A percentile compares a stretch with the other conserved stretches of the same genome.
These are phyloP conservation scores for Caradrina kadenii DNA, from an alignment of 2,888 invertebrate species.

Conservation along the genomic window DNA sequence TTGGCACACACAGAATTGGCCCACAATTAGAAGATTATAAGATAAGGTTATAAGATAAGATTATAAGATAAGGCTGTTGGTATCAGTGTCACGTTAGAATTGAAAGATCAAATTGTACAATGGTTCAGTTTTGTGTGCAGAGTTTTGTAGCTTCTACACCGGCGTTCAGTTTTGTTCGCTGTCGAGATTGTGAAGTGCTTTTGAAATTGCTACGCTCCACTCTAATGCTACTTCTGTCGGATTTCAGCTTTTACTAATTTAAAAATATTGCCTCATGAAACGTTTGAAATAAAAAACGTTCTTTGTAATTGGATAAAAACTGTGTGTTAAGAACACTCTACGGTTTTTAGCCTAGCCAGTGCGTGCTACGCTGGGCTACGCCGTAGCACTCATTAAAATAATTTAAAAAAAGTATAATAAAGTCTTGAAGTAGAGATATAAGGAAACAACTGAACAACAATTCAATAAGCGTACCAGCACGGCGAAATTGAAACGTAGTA, in stretches of 20 bases:
- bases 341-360: conserved; percentile 7
- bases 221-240: neutral
- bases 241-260: conserved; percentile 1
- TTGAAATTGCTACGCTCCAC: conserved; percentile 13
- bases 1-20: too few relatives aligned
- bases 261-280: neutral
- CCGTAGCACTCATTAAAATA: conserved; percentile 32
- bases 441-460: conserved; percentile 32
- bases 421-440: conserved; percentile 11
- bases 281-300: neutral
- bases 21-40: too few relatives aligned
- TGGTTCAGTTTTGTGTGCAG: conserved; percentile 6
- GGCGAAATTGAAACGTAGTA: conserved; percentile 62
- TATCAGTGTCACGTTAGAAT: neutral
- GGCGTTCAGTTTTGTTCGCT: conserved; percentile 15
- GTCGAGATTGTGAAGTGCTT: conserved; percentile 12
- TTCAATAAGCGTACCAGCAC: conserved; percentile 65
- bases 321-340: neutral
- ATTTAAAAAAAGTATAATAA: neutral
- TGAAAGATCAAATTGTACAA: conserved; percentile 5
- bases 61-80: neutral
- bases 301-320: neutral
- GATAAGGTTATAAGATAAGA: too few relatives aligned
- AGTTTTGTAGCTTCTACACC: conserved; percentile 19
- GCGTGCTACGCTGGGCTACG: conserved; percentile 16